A percentile compares a stretch with the other conserved stretches of the same genome.
These are phyloP conservation scores for Coelopa pilipes DNA, from an alignment of 2,888 invertebrate species.

Conservation along the genomic window DNA sequence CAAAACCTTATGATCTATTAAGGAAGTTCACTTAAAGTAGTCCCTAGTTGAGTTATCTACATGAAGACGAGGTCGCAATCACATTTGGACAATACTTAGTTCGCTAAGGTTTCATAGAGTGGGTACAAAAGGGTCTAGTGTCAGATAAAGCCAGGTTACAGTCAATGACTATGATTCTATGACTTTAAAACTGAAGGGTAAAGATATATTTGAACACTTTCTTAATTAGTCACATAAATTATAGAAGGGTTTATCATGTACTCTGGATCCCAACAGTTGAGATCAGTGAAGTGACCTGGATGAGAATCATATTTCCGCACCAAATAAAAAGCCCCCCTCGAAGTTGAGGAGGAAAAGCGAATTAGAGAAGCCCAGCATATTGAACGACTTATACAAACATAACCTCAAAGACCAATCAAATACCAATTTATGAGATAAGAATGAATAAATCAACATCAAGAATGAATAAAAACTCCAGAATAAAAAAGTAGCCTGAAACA, in stretches of 20 bases:
- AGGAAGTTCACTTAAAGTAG: constrained; percentile 23
- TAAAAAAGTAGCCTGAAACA: constrained; percentile 8
- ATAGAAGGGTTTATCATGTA: neutral
- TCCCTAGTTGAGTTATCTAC: constrained; percentile 30
- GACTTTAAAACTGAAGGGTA: neutral
- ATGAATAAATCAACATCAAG: no score
- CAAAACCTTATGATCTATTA: neutral
- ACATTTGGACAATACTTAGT: neutral
- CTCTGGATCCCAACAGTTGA: neutral
- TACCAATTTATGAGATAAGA: neutral
- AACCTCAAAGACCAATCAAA: no score
- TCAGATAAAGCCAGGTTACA: neutral
- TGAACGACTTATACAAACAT: constrained; percentile 12
- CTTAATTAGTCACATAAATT: no score
- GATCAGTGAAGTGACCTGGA: no score
- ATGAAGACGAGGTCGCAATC: constrained; percentile 30
- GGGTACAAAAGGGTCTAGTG: neutral
- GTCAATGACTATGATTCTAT: neutral
- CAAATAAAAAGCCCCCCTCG: neutral
- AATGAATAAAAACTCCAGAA: neutral
- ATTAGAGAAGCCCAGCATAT: neutral
- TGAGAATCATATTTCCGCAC: no score
- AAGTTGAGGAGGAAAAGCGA: neutral
- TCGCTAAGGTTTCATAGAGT: neutral
- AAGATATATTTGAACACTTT: neutral